Percentiles rank a stretch among this genome's conserved stretches.
These are phyloP conservation scores for Hippocampus comes DNA, from an alignment of 2,113 vertebrate genomes.

Conservation along the genomic window DNA sequence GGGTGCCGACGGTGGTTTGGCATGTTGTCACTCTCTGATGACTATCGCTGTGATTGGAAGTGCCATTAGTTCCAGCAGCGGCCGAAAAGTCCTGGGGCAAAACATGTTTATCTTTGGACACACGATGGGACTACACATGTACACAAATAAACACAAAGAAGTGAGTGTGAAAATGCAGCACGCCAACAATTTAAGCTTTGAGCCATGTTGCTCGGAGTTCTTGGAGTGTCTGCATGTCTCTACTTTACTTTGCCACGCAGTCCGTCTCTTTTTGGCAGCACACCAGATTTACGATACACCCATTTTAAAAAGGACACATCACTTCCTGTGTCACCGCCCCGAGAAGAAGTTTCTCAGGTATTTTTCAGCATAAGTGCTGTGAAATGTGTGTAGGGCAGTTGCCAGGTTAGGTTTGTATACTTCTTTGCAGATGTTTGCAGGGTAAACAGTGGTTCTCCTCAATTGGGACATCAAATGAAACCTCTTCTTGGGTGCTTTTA, in stretches of 20 bases:
- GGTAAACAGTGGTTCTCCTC: slow-evolving; percentile 49
- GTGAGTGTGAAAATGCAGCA: slow-evolving; percentile 28
- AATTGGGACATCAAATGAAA: slow-evolving; percentile 59
- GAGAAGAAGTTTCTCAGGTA: slow-evolving; percentile 25
- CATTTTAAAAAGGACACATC: slow-evolving; percentile 8
- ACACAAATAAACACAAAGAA: slow-evolving; percentile 14
- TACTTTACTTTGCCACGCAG: slow-evolving; percentile 7
- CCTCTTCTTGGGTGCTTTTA: slow-evolving; percentile 40
- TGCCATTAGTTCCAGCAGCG: slow-evolving; percentile 60
- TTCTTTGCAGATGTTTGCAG: slow-evolving; percentile 58
- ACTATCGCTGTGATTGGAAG: slow-evolving; percentile 64
- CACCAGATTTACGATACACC: slow-evolving; percentile 35
- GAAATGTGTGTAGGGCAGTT: slow-evolving; percentile 11
- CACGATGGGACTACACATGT: neutral
- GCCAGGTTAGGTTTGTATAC: slow-evolving; percentile 44
- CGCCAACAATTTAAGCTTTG: slow-evolving; percentile 24
- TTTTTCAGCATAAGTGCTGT: slow-evolving; percentile 42
- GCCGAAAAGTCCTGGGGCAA: slow-evolving; percentile 37
- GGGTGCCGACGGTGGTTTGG: slow-evolving; percentile 53
- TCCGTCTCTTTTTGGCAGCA: slow-evolving; percentile 31
- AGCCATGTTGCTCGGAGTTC: neutral
- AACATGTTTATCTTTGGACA: slow-evolving; percentile 47
- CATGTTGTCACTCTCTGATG: slow-evolving; percentile 60
- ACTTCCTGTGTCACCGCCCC: slow-evolving; percentile 8
- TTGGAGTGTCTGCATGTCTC: slow-evolving; percentile 22